Base-by-base conservation (phyloP, 2,888 invertebrate genomes). In the Stegophylla sp. region DNA sequence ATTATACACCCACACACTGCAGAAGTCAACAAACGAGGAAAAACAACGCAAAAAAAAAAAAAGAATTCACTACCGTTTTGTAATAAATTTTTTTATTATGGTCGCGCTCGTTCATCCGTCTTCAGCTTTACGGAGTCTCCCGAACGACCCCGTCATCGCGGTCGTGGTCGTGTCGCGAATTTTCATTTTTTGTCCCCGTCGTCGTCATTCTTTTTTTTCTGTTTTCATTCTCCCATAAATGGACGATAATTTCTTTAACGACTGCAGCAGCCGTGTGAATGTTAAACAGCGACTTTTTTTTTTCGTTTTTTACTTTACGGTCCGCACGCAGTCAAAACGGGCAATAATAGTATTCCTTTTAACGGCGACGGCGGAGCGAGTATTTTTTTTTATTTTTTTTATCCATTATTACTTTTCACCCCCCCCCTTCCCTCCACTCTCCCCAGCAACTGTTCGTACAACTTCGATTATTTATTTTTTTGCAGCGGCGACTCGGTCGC, bases 391-490 rank as follows among this genome's bases (percentile, higher is more conserved):
- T 48, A 12, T 69, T n/a, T 28, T 26, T 26, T 45, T 15, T 45
- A 9, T 45, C 10, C 15, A 13, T 20, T 56, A 9, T 23, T 56
- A 9, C 53, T 63, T 61, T 64, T 66, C 23, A 43, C 15, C 45
- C 66, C 17, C 26, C 23, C 51, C 15, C 20, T 69, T 48, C 20
- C 23, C 15, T 28, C 41, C 53, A 9, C 53, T 53, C 53, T 53
- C 20, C 53, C 0, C 43, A 9, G n/a, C n/a, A n/a, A n/a, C n/a
- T n/a, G n/a, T n/a, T n/a, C n/a, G n/a, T n/a, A n/a, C n/a, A n/a
- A 34, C 34, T 71, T 15, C 26, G 72, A 73, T 59, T 73, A 73
- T 73, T 73, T 59, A 73, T 73, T 73, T 34, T 73, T 73, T 59
- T n/a, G 72, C 59, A 56, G 56, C 23, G 41, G 34, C 71, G 51